Percentiles rank a stretch among this genome's conserved stretches.
Conservation (phyloP, 2,888 invertebrate genomes). For the Bunonema sp. region DNA sequence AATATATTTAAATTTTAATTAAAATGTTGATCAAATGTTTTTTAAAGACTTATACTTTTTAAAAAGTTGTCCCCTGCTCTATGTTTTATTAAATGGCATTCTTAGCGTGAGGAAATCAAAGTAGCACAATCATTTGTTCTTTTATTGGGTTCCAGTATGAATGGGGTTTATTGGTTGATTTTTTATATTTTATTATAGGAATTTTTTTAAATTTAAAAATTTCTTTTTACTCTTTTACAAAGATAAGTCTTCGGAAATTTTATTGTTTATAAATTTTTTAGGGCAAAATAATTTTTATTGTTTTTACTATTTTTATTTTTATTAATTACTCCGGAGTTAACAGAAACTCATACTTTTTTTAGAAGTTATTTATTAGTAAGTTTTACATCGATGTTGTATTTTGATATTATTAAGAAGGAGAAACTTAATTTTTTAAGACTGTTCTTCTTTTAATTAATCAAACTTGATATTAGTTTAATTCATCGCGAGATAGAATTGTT, state of each 20-base stretch:
- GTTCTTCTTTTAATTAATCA: slow-evolving; percentile 28
- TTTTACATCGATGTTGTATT: slow-evolving; percentile 33
- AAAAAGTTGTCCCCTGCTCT: slow-evolving; percentile 61
- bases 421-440: slow-evolving; percentile 22
- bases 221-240: slow-evolving; percentile 1
- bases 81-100: slow-evolving; percentile 64
- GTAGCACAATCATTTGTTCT: slow-evolving; percentile 67
- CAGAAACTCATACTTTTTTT: slow-evolving; percentile 30
- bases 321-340: slow-evolving; percentile 36
- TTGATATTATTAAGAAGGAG: slow-evolving; percentile 18
- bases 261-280: slow-evolving; percentile 27
- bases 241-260: slow-evolving; percentile 26
- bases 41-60: not conserved
- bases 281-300: slow-evolving; percentile 26
- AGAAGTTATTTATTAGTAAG: slow-evolving; percentile 27
- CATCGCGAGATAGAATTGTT: slow-evolving; percentile 33
- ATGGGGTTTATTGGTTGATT: slow-evolving; percentile 46
- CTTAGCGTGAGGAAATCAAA: slow-evolving; percentile 65
- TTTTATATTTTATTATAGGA: slow-evolving; percentile 5
- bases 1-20: slow-evolving; percentile 18
- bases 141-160: slow-evolving; percentile 67
- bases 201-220: slow-evolving; percentile 5
- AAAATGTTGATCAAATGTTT: slow-evolving; percentile 13
- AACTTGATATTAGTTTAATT: slow-evolving; percentile 33
- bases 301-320: slow-evolving; percentile 22